Evolutionary conservation across 2,797 vertebrate genomes (phyloP).

Genomic region (Heterohyrax brucei): DNA sequence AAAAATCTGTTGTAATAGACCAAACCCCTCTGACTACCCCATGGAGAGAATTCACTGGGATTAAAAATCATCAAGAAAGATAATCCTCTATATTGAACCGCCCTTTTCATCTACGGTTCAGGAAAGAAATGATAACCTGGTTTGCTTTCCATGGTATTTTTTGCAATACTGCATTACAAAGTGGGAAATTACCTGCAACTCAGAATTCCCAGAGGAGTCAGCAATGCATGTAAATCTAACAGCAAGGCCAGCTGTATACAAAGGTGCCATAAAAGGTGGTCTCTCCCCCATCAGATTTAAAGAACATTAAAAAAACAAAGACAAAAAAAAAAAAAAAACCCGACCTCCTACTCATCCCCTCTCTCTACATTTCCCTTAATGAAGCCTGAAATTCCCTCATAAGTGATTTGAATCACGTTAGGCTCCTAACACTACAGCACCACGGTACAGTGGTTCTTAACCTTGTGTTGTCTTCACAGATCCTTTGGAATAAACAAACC

Average conservation of each 20-base stretch:
- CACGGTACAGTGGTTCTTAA: not conserved
- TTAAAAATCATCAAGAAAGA: slow-evolving; percentile 61
- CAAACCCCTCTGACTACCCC: not conserved
- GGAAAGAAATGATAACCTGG: slow-evolving; percentile 39
- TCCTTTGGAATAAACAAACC: slow-evolving; percentile 41
- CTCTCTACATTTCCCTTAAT: slow-evolving; percentile 26
- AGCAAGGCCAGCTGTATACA: slow-evolving; percentile 51
- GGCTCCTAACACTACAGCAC: not conserved
- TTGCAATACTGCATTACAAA: slow-evolving; percentile 46
- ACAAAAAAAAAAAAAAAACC: not conserved
- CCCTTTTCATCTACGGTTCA: slow-evolving; percentile 21
- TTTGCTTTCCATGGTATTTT: slow-evolving; percentile 32
- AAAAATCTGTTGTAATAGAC: not conserved
- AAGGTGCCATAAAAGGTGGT: slow-evolving; percentile 19
- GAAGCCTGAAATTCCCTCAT: not conserved
- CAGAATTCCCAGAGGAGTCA: slow-evolving; percentile 9
- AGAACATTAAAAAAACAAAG: not conserved
- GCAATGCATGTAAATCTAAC: not conserved
- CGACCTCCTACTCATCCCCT: not conserved
- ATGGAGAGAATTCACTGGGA: slow-evolving; percentile 18
- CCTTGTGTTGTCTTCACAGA: not conserved
- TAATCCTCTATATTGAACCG: slow-evolving; percentile 43
- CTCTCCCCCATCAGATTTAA: not conserved
- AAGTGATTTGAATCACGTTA: not conserved
- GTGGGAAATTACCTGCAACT: not conserved